Evolutionary conservation across 1,140 invertebrate species (phyloP), one percentile per base, ranked within the genome.

Genomic region (Ips nitidus): DNA sequence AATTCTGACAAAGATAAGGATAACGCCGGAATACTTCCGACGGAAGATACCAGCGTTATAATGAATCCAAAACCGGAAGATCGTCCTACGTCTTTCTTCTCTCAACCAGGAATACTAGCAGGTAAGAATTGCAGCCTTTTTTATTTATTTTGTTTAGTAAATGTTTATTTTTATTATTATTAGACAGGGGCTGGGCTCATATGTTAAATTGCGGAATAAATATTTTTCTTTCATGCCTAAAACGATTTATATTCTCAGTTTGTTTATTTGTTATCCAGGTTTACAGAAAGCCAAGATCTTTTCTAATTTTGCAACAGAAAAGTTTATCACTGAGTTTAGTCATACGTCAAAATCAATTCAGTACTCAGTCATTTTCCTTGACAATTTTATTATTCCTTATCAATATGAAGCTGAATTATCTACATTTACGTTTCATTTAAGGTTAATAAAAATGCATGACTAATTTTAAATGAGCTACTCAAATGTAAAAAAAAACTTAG

Each of bases 81-180:
- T 77, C 86, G 90, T 78, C 88, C 91, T 72, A 90, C 92, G 75
- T 94, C 93, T 73, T 95, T 97, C 86, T 95, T 97, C 81, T 91
- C 92, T 71, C 94, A 97, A 82, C 95, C 95, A 47, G 94, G 94
- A 75, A 95, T 97, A 66, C 85, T 98, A 74, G 94, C 94, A 81
- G 95, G 95, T 97, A 83, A 40, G 36, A 52, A 37, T 4, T 39
- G 36, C 7, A 40, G 6, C 3, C 3, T 43, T 66, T 42, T 43
- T 47, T 47, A 47, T n/a, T 5, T 5, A n/a, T 5, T 47, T 47
- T 47, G 22, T 22, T 22, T 22, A 22, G 45, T 47, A n/a, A 47
- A 5, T 47, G 45, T 47, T 47, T 5, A 5, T 47, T 47, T 47
- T 47, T 5, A n/a, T 47, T n/a, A 47, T 47, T 5, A 47, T 47